Percentiles rank a stretch among this genome's conserved stretches.
These are phyloP conservation scores for Rugalucina vietnamica DNA, from an alignment of 2,888 invertebrate species.

Conservation along the genomic window DNA sequence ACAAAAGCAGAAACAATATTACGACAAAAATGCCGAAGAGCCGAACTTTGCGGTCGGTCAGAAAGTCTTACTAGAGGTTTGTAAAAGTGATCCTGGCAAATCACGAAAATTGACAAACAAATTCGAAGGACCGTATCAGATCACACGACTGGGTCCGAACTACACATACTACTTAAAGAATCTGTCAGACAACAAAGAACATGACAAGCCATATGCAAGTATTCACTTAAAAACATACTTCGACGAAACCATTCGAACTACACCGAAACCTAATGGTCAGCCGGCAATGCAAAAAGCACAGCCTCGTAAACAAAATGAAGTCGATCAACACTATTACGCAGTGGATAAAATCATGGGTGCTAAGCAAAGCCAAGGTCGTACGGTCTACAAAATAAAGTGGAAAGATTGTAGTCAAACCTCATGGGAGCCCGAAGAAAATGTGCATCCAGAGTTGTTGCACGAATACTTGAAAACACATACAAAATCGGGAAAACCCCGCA, in stretches of 20 bases:
- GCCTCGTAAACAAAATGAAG: neutral
- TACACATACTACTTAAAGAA: neutral
- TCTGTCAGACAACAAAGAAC: neutral
- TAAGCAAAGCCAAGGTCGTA: neutral
- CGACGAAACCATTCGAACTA: neutral
- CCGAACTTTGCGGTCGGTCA: neutral
- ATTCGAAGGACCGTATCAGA: neutral
- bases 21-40: neutral
- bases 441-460: neutral
- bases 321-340: neutral
- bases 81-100: neutral
- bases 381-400: neutral
- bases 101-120: neutral
- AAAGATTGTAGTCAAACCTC: neutral
- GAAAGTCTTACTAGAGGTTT: neutral
- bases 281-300: neutral
- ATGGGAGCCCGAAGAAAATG: neutral
- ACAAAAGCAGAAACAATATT: neutral
- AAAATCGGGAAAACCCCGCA: neutral
- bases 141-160: neutral
- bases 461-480: neutral
- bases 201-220: neutral
- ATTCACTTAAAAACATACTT: neutral
- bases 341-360: neutral
- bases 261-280: neutral